Evolutionary conservation across 2,113 vertebrate genomes (phyloP).

Genomic region (Petaurus breviceps): DNA sequence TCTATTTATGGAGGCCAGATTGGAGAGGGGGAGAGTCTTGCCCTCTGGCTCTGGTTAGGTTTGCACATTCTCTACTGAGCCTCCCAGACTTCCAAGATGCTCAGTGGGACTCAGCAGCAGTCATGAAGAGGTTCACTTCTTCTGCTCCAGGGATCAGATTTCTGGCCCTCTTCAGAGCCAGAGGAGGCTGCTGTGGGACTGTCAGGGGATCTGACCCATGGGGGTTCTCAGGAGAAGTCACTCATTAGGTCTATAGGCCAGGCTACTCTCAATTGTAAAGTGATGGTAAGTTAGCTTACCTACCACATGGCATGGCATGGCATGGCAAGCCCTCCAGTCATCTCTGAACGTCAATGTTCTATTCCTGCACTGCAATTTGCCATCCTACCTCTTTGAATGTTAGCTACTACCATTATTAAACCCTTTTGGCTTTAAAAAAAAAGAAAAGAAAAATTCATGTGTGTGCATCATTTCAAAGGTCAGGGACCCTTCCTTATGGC

Average conservation of each 20-base stretch:
- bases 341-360: not conserved
- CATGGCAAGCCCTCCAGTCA: not conserved
- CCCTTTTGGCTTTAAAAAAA: not conserved
- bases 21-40: not conserved
- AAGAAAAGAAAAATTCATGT: not conserved
- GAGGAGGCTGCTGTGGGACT: not conserved
- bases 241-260: not conserved
- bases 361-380: not conserved
- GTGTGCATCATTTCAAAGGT: not conserved
- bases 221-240: not conserved
- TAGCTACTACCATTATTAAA: not conserved
- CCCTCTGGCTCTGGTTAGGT: not conserved
- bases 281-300: not conserved
- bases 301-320: too few relatives aligned
- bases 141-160: constrained; percentile 18
- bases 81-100: not conserved
- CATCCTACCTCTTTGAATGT: not conserved
- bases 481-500: not conserved
- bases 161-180: constrained; percentile 24
- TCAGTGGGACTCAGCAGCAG: not conserved
- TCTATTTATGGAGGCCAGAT: not conserved
- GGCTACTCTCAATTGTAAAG: not conserved
- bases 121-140: constrained; percentile 18
- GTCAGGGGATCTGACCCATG: not conserved
- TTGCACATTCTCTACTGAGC: constrained; percentile 37